phyloP scores from a whole-genome alignment of 1,140 invertebrate genomes.

The Zeugodacus cucurbitae region DNA sequence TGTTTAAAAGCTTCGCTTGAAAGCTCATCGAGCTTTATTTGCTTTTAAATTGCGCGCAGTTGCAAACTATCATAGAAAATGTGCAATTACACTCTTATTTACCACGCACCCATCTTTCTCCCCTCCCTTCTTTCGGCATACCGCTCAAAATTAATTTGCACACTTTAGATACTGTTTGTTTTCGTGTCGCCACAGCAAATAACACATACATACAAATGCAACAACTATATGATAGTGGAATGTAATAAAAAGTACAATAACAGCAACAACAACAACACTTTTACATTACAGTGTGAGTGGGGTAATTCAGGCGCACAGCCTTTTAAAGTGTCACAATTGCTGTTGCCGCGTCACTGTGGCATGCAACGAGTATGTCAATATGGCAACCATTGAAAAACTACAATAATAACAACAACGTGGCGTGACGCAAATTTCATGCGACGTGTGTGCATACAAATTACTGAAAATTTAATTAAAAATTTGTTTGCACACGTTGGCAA shows the following conservation, averaged over 20 bases:
- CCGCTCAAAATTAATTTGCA: conserved; percentile 14
- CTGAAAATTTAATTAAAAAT: conserved; percentile 39
- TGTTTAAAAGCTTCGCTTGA: too few species aligned
- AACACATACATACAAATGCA: neutral
- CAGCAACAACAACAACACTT: neutral
- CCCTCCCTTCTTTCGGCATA: neutral
- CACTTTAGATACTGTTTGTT: neutral
- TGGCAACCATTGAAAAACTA: neutral
- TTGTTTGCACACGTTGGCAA: conserved; percentile 21
- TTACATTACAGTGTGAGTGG: neutral
- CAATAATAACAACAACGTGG: neutral
- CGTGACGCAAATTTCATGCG: neutral
- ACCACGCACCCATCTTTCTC: neutral
- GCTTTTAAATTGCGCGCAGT: neutral
- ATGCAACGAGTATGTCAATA: neutral
- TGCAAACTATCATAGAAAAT: neutral
- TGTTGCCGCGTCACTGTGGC: neutral
- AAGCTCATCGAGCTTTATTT: too few species aligned
- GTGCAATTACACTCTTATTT: neutral
- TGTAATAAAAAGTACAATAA: neutral
- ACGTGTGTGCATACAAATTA: conserved; percentile 29
- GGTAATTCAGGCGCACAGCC: neutral
- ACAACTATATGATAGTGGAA: neutral
- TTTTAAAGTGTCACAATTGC: neutral
- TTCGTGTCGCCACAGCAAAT: neutral